Percentiles rank a stretch among this genome's conserved stretches.
Conservation (phyloP, 1,140 invertebrate genomes). For the Drosophila littoralis region DNA sequence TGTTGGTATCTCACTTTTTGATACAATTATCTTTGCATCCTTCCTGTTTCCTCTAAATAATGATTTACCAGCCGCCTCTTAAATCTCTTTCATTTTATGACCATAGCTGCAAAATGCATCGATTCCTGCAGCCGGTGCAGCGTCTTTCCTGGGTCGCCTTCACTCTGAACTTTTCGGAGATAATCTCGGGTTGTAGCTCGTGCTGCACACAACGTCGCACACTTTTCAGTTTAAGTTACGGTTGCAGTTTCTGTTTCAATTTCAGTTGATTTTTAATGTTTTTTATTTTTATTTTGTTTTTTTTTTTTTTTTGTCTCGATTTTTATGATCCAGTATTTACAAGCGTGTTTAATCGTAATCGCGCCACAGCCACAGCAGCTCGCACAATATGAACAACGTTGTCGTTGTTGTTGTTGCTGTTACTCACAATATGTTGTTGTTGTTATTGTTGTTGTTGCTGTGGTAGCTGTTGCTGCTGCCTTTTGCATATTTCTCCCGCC, state of each 20-base stretch:
- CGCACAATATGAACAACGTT: conserved; percentile 47
- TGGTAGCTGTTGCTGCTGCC: conserved; percentile 22
- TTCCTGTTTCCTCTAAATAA: conserved; percentile 17
- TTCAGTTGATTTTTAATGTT: conserved; percentile 12
- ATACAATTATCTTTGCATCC: conserved; percentile 8
- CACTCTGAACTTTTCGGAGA: conserved; percentile 42
- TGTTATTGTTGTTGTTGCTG: conserved; percentile 30
- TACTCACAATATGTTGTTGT: conserved; percentile 15
- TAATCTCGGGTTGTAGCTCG: conserved; percentile 29
- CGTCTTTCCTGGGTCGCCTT: conserved; percentile 66
- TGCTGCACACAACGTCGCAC: conserved; percentile 42
- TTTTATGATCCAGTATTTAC: conserved; percentile 71
- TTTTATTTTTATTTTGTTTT: not conserved
- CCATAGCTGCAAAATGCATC: conserved; percentile 4
- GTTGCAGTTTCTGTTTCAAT: conserved; percentile 26
- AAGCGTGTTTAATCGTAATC: conserved; percentile 79
- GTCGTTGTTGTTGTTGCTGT: conserved; percentile 32
- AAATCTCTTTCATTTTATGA: conserved; percentile 21
- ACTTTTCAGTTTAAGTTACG: conserved; percentile 40
- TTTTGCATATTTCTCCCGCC: conserved; percentile 43
- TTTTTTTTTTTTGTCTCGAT: conserved; percentile 22
- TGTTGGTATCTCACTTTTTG: not conserved
- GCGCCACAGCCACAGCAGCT: conserved; percentile 39
- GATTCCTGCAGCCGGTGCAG: conserved; percentile 17
- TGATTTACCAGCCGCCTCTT: not conserved